phyloP scores from a whole-genome alignment of 1,140 invertebrate species.

The Drosophila asahinai region DNA sequence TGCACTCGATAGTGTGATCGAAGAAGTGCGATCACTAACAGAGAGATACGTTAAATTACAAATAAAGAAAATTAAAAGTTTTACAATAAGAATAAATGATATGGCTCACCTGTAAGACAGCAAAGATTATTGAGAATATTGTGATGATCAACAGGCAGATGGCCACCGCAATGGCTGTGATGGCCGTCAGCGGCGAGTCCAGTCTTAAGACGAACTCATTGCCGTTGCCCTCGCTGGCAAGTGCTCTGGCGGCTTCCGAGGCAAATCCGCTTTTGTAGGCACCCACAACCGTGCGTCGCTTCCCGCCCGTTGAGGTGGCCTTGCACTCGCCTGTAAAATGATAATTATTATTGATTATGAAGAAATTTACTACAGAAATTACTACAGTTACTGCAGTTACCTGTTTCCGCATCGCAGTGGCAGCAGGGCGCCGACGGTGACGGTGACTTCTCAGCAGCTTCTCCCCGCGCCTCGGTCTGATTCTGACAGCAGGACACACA shows the following conservation, averaged over 20 bases:
- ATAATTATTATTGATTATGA: background rate
- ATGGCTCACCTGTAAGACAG: slow-evolving; percentile 88
- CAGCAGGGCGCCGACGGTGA: slow-evolving; percentile 40
- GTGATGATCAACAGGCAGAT: slow-evolving; percentile 89
- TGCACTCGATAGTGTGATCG: no score
- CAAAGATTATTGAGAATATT: slow-evolving; percentile 89
- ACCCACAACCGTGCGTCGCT: slow-evolving; percentile 89
- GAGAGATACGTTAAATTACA: no score
- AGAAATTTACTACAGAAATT: background rate
- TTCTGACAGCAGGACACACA: slow-evolving; percentile 90
- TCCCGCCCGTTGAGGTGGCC: slow-evolving; percentile 90
- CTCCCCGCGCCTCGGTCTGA: slow-evolving; percentile 42
- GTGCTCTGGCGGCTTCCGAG: slow-evolving; percentile 56
- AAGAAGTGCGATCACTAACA: no score
- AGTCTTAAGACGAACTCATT: slow-evolving; percentile 72
- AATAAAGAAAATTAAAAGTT: no score
- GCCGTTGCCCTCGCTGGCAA: slow-evolving; percentile 80
- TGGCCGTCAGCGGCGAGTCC: slow-evolving; percentile 86
- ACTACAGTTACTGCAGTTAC: slow-evolving; percentile 79
- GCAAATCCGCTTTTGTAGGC: slow-evolving; percentile 45
- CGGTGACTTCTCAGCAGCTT: slow-evolving; percentile 85
- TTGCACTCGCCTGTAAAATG: slow-evolving; percentile 87
- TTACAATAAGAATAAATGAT: background rate
- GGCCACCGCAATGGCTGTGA: slow-evolving; percentile 88
- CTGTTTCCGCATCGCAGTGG: slow-evolving; percentile 86